These are phyloP conservation scores for Crocallis elinguaria DNA, from an alignment of 2,888 invertebrate genomes.

Conservation along the genomic window DNA sequence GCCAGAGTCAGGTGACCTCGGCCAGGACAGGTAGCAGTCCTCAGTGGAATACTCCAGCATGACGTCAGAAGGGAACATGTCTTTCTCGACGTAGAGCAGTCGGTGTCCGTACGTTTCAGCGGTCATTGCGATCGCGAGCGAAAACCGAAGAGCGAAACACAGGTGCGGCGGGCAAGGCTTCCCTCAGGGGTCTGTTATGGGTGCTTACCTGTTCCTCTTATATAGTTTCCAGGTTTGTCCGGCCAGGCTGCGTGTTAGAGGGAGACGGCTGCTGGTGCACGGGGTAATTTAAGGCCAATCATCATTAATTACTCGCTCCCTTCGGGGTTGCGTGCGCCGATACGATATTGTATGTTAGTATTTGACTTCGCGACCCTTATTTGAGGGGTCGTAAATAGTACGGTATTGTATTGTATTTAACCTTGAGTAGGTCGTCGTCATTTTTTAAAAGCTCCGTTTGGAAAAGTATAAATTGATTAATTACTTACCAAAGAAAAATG, in stretches of 20 bases:
- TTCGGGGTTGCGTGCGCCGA: slow-evolving; percentile 66
- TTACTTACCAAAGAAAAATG: no score
- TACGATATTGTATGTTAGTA: slow-evolving; percentile 25
- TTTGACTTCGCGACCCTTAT: slow-evolving; percentile 44
- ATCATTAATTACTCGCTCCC: slow-evolving; percentile 83
- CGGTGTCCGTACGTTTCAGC: slow-evolving; percentile 83
- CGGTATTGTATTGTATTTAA: slow-evolving; percentile 44
- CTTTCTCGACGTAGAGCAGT: slow-evolving; percentile 72
- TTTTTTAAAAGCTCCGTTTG: slow-evolving; percentile 16
- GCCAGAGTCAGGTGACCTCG: slow-evolving; percentile 80
- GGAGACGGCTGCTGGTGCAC: slow-evolving; percentile 56
- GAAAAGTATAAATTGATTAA: no score
- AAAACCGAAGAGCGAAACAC: slow-evolving; percentile 35
- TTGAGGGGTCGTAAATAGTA: slow-evolving; percentile 42
- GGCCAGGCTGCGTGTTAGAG: slow-evolving; percentile 58
- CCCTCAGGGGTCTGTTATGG: slow-evolving; percentile 70
- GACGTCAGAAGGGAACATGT: slow-evolving; percentile 74
- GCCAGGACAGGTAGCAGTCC: slow-evolving; percentile 76
- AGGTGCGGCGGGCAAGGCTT: slow-evolving; percentile 66
- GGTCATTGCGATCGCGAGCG: slow-evolving; percentile 60
- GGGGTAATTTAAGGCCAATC: slow-evolving; percentile 84
- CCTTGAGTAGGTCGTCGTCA: slow-evolving; percentile 26
- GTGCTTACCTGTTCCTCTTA: slow-evolving; percentile 74
- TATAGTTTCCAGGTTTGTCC: slow-evolving; percentile 74
- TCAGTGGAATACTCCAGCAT: slow-evolving; percentile 78